Base-by-base conservation (phyloP, 2,888 invertebrate species). In the Pimpla rufipes region DNA sequence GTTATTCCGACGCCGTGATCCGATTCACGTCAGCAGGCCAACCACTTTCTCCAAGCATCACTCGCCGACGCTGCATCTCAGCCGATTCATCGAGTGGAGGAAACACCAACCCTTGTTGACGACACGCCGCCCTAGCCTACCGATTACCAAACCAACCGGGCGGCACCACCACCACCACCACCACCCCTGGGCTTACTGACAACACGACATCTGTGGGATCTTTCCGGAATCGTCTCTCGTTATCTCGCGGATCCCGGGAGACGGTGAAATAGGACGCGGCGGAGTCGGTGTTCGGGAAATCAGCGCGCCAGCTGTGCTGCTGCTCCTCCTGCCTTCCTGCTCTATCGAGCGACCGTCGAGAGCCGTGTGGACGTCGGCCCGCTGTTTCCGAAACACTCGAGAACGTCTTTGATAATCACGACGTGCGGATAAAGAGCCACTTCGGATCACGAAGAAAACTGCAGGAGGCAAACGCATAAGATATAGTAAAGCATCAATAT, bases 1-100 rank as follows among this genome's bases (percentile, higher is more conserved):
- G 91, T 91, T 88, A 91, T 91, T 90, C 88, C 90, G 86, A 88
- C 88, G 89, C 90, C 90, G 90, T 90, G 88, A 87, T 89, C 86
- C 88, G 84, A 90, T 88, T 90, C 89, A 88, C 89, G 87, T 90
- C 90, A 89, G 83, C 67, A 73, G 47, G 47, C 55, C 42, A 18
- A 70, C n/a, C 37, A 21, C 66, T 57, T 77, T 55, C 73, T 78
- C n/a, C 68, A 50, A 47, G 29, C 64, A 45, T 35, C 21, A 64
- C 37, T 50, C 52, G 55, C 76, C 57, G n/a, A n/a, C n/a, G 35
- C 45, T 45, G 57, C n/a, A 45, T 4, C 11, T 7, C 18, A 29
- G n/a, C 6, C n/a, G 35, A 13, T 40, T 59, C 18, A n/a, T 62
- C 11, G 52, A 59, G 10, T 40, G 35, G 52, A 67, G 66, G 52